phyloP scores from a whole-genome alignment of 92 coral and sea anemone genomes.

The Anthopleura xanthogrammica region DNA sequence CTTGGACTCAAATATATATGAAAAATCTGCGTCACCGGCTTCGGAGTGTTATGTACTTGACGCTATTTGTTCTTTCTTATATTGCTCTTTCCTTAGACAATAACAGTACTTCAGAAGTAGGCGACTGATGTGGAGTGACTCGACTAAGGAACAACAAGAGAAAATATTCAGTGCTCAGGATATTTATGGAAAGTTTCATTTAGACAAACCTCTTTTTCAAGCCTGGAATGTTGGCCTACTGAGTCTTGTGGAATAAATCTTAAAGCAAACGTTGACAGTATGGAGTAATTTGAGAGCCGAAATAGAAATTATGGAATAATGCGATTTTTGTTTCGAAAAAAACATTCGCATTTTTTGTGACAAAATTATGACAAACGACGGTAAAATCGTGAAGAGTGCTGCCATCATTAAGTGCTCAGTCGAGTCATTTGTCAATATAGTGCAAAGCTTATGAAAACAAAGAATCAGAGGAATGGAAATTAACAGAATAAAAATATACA shows the following conservation, averaged over 20 bases:
- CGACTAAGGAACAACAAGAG: no score
- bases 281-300: no score
- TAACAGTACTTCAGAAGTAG: conserved; percentile 1
- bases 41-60: not conserved
- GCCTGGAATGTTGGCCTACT: not conserved
- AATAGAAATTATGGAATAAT: no score
- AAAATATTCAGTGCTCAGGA: not conserved
- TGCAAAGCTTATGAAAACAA: not conserved
- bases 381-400: not conserved
- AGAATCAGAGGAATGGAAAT: not conserved
- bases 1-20: not conserved
- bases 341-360: not conserved
- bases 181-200: not conserved
- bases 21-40: conserved; percentile 1
- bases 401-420: conserved; percentile 7
- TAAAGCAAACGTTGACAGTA: no score
- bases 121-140: not conserved
- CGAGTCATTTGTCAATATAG: conserved; percentile 10
- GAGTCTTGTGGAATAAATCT: no score
- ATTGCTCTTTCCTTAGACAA: conserved; percentile 3
- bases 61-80: not conserved
- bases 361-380: conserved; percentile 23
- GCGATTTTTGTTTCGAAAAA: not conserved
- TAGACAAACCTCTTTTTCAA: not conserved
- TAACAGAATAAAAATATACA: not conserved